Evolutionary conservation across 1,140 invertebrate species (phyloP), one percentile per base, ranked within the genome.

Genomic region (Cyphomyrmex costatus): DNA sequence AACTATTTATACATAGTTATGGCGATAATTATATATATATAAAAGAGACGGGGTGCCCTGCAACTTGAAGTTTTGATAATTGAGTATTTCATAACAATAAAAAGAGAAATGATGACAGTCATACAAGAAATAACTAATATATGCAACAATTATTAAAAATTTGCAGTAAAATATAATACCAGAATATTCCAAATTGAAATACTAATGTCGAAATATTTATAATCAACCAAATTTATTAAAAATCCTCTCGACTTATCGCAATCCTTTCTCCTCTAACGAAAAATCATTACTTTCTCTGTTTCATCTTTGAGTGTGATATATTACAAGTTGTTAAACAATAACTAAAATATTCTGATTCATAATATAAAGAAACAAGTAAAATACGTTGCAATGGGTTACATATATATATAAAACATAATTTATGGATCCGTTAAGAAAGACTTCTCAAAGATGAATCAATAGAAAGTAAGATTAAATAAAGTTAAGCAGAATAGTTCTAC

Each of bases 31-130:
- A 88, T 82, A 85, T 70, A 56, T 61, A 76, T 49, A 78, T 84
- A 51, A 42, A 60, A 68, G 76, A 88, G 86, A 85, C 77, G 70
- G 89, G 90, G 89, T 90, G 89, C 89, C 89, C 89, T 85, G 51
- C 33, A 88, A 58, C 51, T 90, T 79, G 77, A 76, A 80, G 27
- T 86, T 83, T 83, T 73, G 78, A 86, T 71, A 84, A 84, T 42
- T 61, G 36, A 78, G 10, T 14, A 56, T 73, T 83, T 86, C n/a
- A 56, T 33, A 80, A 24, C 33, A 76, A 19, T 46, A 70, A 78
- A 70, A 71, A 83, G 8, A 73, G 30, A 76, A 30, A 68, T 68
- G 14, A 85, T 88, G 71, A 58, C 33, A 74, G 16, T 66, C 12
- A 73, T 71, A 82, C 49, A 58, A 74, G 33, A 14, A 65, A 58